A percentile compares a stretch with the other conserved stretches of the same genome.
phyloP scores from a whole-genome alignment of 2,113 vertebrate genomes.

The Sander vitreus region DNA sequence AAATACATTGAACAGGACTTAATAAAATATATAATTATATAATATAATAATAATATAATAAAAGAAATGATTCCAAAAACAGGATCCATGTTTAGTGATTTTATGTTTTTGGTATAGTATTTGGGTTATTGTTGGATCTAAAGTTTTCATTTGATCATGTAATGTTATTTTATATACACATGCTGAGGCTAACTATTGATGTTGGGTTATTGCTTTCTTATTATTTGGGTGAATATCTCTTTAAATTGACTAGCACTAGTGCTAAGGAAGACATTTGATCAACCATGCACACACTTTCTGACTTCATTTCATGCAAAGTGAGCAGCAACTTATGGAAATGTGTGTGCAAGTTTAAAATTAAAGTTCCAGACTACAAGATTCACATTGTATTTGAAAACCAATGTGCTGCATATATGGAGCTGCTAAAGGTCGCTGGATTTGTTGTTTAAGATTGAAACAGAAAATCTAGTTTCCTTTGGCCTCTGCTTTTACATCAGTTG shows the following conservation, averaged over 20 bases:
- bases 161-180: not conserved
- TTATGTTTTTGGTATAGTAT: not conserved
- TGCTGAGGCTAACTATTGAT: too few species aligned
- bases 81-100: not conserved
- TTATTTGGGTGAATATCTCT: not conserved
- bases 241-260: too few species aligned
- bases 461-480: not conserved
- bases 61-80: not conserved
- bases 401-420: not conserved
- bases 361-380: not conserved
- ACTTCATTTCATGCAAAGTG: not conserved
- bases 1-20: not conserved
- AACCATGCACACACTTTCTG: not conserved
- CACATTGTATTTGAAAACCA: not conserved
- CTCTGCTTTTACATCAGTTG: not conserved
- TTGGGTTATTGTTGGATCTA: not conserved
- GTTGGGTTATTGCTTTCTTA: not conserved
- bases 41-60: too few species aligned
- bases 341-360: not conserved
- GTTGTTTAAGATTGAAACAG: not conserved
- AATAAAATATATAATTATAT: too few species aligned
- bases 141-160: not conserved
- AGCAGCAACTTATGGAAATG: not conserved
- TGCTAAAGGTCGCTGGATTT: not conserved
- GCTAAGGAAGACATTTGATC: not conserved